Conservation (phyloP, 1,140 invertebrate species). For the Caenorhabditis latens region DNA sequence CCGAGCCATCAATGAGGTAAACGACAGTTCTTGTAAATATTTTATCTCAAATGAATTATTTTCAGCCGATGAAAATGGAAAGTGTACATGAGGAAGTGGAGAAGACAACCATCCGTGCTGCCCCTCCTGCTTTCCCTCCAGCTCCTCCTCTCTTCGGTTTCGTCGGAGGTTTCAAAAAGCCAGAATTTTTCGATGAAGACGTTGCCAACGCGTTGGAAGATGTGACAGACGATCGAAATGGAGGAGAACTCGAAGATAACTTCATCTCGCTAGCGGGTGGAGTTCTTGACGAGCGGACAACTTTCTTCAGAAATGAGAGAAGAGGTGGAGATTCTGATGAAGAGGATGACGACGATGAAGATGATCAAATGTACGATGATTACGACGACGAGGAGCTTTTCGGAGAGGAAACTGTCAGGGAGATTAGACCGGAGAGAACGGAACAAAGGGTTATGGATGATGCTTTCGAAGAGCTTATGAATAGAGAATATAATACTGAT, state of each 20-base stretch:
- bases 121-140: conserved; percentile 83
- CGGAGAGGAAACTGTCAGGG: conserved; percentile 86
- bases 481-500: conserved; percentile 86
- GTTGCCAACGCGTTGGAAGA: conserved; percentile 57
- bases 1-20: conserved; percentile 80
- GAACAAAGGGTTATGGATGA: conserved; percentile 88
- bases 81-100: no score
- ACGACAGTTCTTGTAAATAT: background rate
- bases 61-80: conserved; percentile 51
- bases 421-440: conserved; percentile 84
- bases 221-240: conserved; percentile 85
- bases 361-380: conserved; percentile 61
- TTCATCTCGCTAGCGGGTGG: conserved; percentile 87
- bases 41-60: no score
- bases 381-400: conserved; percentile 77
- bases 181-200: conserved; percentile 58
- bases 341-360: conserved; percentile 49
- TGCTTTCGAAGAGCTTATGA: conserved; percentile 90
- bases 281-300: conserved; percentile 72
- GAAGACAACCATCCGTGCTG: conserved; percentile 68
- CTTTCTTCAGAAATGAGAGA: conserved; percentile 2
- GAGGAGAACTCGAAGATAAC: conserved; percentile 90
- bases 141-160: conserved; percentile 80
- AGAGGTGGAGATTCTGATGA: conserved; percentile 54
- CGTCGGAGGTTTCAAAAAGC: conserved; percentile 37